Evolutionary conservation across 2,797 vertebrate species (phyloP).

Genomic region (Mormyrus hasselquistii): DNA sequence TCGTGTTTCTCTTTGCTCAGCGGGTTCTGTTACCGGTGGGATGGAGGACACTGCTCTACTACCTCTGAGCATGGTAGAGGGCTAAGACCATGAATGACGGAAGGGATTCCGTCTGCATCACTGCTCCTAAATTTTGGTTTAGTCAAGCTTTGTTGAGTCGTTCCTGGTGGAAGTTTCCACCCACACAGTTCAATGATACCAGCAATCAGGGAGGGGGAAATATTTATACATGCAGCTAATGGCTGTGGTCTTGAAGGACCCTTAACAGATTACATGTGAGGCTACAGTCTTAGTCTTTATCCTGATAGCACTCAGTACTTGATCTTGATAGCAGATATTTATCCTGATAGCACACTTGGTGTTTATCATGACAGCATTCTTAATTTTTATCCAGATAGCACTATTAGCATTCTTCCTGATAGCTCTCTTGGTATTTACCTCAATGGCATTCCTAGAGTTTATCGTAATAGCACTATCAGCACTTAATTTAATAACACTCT

Average conservation of each 20-base stretch:
- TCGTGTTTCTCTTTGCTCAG: background rate
- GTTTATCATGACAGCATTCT: background rate
- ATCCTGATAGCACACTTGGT: background rate
- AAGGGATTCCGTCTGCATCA: background rate
- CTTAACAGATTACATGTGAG: background rate
- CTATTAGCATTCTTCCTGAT: background rate
- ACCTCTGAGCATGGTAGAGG: background rate
- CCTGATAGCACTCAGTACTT: background rate
- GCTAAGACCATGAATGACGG: background rate
- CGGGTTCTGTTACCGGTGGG: background rate
- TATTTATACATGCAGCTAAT: background rate
- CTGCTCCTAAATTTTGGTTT: background rate
- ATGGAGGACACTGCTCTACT: background rate
- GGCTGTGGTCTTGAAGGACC: background rate
- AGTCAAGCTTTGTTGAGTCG: background rate
- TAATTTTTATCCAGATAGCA: background rate
- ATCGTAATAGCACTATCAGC: background rate
- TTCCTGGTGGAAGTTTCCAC: background rate
- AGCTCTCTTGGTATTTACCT: background rate
- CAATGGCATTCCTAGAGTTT: background rate
- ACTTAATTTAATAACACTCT: background rate
- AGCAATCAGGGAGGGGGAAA: background rate
- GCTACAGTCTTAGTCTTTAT: background rate
- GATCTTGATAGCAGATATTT: background rate
- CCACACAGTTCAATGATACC: background rate